Evolutionary conservation across 2,797 vertebrate species (phyloP).

Genomic region (Melanitta fusca): DNA sequence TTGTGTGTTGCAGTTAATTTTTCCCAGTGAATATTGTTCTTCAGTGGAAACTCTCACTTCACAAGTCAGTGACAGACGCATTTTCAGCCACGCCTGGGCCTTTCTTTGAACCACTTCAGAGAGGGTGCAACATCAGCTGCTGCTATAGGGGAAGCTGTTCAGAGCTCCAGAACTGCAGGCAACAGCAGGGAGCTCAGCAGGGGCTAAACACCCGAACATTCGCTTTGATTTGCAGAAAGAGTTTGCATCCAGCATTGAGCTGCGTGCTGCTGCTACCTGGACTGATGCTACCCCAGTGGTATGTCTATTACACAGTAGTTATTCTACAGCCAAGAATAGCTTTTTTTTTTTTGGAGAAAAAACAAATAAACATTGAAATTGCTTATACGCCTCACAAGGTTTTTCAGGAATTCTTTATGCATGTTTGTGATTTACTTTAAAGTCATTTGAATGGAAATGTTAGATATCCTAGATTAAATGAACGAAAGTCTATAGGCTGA

Average conservation of each 20-base stretch:
- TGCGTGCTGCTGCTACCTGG: neutral
- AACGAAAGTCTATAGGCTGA: neutral
- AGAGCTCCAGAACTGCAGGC: slow-evolving; percentile 2
- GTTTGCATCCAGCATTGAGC: neutral
- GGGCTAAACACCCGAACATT: slow-evolving; percentile 16
- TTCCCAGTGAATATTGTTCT: neutral
- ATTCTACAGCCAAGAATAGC: neutral
- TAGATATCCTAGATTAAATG: neutral
- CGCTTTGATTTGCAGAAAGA: neutral
- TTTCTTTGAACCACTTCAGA: slow-evolving; percentile 28
- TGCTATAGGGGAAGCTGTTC: neutral
- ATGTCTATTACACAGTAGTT: neutral
- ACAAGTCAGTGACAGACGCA: neutral
- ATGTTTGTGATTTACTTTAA: neutral
- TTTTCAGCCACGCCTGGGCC: neutral
- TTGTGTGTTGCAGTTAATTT: neutral
- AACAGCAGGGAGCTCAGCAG: slow-evolving; percentile 23
- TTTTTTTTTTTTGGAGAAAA: neutral
- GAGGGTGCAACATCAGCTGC: neutral
- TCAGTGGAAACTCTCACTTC: neutral
- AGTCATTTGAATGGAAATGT: neutral
- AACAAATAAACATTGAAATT: neutral
- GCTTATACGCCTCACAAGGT: neutral
- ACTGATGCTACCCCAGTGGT: neutral
- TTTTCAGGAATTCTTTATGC: neutral